Percentiles rank a stretch among this genome's conserved stretches.
Conservation (phyloP, 2,888 invertebrate species). For the Lagria hirta region DNA sequence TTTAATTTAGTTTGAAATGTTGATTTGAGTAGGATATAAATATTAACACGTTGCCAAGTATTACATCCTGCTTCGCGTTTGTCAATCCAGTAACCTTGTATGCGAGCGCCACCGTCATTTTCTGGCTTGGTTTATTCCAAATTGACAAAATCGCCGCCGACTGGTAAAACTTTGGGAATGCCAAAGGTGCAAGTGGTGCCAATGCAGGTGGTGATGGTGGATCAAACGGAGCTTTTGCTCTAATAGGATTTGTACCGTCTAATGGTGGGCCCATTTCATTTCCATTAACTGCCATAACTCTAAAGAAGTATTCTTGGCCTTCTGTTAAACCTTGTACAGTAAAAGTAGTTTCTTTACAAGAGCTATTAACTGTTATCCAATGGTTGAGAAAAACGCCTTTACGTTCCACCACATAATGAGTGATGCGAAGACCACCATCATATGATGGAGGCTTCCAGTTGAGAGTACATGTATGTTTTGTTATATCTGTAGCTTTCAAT, state of each 20-base stretch:
- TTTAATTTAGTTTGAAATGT: constrained; percentile 94
- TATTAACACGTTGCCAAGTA: constrained; percentile 90
- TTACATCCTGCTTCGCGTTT: constrained; percentile 88
- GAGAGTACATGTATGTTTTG: constrained; percentile 87
- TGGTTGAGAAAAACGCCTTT: constrained; percentile 83
- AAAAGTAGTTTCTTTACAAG: constrained; percentile 80
- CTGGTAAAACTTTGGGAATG: constrained; percentile 85
- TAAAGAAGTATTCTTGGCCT: constrained; percentile 95
- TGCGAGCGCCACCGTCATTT: constrained; percentile 91
- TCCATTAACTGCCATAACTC: constrained; percentile 96
- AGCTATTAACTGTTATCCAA: constrained; percentile 88
- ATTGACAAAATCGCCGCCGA: constrained; percentile 97
- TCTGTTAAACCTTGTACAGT: constrained; percentile 94
- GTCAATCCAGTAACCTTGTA: constrained; percentile 99
- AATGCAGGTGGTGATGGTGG: constrained; percentile 91
- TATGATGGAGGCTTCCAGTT: constrained; percentile 93
- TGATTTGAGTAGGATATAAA: constrained; percentile 84
- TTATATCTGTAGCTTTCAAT: constrained; percentile 83
- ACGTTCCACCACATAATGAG: constrained; percentile 94
- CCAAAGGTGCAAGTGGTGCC: no score
- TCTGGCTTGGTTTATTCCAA: constrained; percentile 94
- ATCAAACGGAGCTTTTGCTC: constrained; percentile 85
- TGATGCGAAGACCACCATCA: constrained; percentile 89
- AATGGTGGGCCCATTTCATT: constrained; percentile 92
- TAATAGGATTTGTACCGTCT: constrained; percentile 84